Evolutionary conservation across 2,113 vertebrate species (phyloP).

Genomic region (Saimiri boliviensis): DNA sequence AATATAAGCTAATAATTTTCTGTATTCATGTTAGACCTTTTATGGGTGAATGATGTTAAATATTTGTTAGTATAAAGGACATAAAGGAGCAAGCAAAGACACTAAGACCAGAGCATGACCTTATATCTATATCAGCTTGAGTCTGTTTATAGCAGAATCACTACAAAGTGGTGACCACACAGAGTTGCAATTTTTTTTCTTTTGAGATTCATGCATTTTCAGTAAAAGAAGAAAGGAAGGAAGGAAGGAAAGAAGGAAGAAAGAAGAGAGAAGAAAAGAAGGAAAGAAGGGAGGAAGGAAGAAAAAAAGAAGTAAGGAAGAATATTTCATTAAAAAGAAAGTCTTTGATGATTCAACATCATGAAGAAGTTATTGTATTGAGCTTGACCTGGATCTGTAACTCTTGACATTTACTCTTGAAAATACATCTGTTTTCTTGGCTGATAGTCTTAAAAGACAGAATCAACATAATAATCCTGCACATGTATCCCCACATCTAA

Average conservation of each 20-base stretch:
- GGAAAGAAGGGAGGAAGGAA: neutral
- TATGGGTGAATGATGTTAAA: neutral
- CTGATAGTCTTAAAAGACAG: conserved; percentile 41
- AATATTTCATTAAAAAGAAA: conserved; percentile 60
- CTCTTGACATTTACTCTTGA: conserved; percentile 72
- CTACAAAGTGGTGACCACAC: neutral
- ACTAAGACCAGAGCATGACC: rapidly evolving
- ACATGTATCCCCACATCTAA: too few species aligned
- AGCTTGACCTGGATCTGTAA: conserved; percentile 69
- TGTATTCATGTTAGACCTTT: neutral
- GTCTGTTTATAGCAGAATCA: neutral
- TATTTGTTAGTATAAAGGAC: neutral
- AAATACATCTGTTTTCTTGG: conserved; percentile 66
- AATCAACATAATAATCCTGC: neutral
- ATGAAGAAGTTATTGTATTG: conserved; percentile 65
- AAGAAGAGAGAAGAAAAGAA: neutral
- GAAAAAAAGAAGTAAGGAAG: neutral
- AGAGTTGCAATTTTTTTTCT: neutral
- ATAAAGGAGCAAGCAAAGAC: neutral
- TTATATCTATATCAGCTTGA: rapidly evolving
- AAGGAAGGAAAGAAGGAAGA: neutral
- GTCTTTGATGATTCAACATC: neutral
- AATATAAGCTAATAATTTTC: neutral
- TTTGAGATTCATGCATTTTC: conserved; percentile 38
- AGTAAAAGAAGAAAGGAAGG: neutral